phyloP scores from a whole-genome alignment of 2,888 invertebrate species.

The Siphlonurus alternatus region DNA sequence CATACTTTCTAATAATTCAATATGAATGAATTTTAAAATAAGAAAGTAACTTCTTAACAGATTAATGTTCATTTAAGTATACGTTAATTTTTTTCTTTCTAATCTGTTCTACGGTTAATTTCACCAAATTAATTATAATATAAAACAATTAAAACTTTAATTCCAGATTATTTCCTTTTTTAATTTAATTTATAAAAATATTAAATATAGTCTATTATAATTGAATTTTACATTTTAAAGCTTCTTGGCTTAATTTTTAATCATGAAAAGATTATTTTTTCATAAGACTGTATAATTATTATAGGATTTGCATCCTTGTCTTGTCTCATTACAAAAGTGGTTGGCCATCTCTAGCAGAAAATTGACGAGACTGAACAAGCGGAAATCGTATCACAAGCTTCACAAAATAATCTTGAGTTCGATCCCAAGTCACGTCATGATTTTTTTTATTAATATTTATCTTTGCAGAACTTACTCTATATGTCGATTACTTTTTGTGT shows the following conservation, averaged over 20 bases:
- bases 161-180: too few species aligned
- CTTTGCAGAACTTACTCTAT: too few species aligned
- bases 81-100: not conserved
- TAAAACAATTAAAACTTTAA: too few species aligned
- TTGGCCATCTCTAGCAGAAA: not conserved
- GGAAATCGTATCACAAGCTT: not conserved
- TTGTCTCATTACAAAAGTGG: not conserved
- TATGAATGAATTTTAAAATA: too few species aligned
- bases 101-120: too few species aligned
- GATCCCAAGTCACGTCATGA: too few species aligned
- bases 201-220: too few species aligned
- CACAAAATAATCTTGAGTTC: not conserved
- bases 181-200: not conserved
- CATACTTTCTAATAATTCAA: too few species aligned
- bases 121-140: too few species aligned
- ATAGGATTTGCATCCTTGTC: not conserved
- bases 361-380: not conserved
- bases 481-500: too few species aligned
- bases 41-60: not conserved
- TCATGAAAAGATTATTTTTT: too few species aligned
- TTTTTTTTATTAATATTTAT: too few species aligned
- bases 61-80: not conserved
- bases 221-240: not conserved
- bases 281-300: not conserved
- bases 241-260: not conserved